Percentiles rank a stretch among this genome's conserved stretches.
These are phyloP conservation scores for Volucella bombylans DNA, from an alignment of 2,888 invertebrate genomes.

Conservation along the genomic window DNA sequence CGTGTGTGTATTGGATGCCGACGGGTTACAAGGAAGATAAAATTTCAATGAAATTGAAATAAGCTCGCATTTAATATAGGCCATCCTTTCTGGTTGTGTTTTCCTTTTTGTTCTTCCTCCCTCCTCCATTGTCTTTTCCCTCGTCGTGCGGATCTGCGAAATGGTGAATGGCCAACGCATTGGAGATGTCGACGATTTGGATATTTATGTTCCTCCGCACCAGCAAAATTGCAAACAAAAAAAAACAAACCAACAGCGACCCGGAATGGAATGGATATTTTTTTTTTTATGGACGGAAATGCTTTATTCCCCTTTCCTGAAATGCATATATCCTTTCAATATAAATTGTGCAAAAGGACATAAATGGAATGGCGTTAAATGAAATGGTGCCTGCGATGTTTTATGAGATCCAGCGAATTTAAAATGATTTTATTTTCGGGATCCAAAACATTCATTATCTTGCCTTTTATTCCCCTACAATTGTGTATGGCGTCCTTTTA, in stretches of 20 bases:
- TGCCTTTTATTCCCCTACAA: too few relatives aligned
- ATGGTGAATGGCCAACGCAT: conserved; percentile 17
- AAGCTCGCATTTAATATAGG: conserved; percentile 52
- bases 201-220: conserved; percentile 28
- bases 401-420: conserved; percentile 22
- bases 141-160: neutral
- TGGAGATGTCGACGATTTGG: conserved; percentile 42
- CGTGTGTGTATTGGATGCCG: neutral
- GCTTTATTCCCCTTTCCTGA: conserved; percentile 10
- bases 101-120: neutral
- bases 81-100: conserved; percentile 36
- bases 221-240: neutral
- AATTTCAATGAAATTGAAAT: conserved; percentile 64
- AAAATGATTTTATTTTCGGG: conserved; percentile 20
- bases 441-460: neutral
- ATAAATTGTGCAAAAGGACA: neutral
- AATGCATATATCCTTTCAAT: conserved; percentile 11
- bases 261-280: conserved; percentile 36
- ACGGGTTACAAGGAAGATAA: conserved; percentile 47
- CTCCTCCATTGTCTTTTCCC: neutral
- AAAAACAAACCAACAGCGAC: neutral
- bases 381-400: conserved; percentile 10
- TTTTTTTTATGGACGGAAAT: conserved; percentile 13
- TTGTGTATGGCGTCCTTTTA: too few relatives aligned
- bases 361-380: neutral